Conservation (phyloP, 2,888 invertebrate genomes). For the Amphipyra tragopoginis region DNA sequence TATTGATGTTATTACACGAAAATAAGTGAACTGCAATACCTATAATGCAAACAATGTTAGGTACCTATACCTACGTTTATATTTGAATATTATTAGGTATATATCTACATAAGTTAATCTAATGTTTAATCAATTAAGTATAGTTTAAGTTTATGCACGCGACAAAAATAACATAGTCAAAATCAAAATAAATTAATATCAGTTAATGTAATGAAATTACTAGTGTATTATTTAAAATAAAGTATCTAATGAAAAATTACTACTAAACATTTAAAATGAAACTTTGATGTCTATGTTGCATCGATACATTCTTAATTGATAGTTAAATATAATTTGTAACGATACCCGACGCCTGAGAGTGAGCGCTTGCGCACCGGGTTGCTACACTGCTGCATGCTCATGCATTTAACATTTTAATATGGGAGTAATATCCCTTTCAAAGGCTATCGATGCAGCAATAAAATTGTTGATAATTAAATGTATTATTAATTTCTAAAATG, state of each 20-base stretch:
- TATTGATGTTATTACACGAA: background rate
- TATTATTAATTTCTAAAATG: no score
- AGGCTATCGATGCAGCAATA: no score
- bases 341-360: constrained; percentile 4
- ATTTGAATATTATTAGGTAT: background rate
- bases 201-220: background rate
- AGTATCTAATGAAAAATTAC: background rate
- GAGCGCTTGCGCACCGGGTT: constrained; percentile 14
- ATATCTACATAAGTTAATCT: background rate
- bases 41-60: background rate
- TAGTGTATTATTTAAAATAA: background rate
- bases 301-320: constrained; percentile 13
- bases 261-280: constrained; percentile 1
- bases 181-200: background rate
- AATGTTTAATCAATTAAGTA: background rate
- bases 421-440: no score
- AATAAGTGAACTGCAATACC: background rate
- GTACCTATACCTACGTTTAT: background rate
- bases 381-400: constrained; percentile 23
- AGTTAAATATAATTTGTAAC: constrained; percentile 16
- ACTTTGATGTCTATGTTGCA: constrained; percentile 10
- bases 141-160: constrained; percentile 12
- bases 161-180: background rate
- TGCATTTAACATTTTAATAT: background rate
- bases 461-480: no score